A percentile compares a stretch with the other conserved stretches of the same genome.
Conservation (phyloP, 64 coral and sea anemone genomes). For the Catalaphyllia jardinei region DNA sequence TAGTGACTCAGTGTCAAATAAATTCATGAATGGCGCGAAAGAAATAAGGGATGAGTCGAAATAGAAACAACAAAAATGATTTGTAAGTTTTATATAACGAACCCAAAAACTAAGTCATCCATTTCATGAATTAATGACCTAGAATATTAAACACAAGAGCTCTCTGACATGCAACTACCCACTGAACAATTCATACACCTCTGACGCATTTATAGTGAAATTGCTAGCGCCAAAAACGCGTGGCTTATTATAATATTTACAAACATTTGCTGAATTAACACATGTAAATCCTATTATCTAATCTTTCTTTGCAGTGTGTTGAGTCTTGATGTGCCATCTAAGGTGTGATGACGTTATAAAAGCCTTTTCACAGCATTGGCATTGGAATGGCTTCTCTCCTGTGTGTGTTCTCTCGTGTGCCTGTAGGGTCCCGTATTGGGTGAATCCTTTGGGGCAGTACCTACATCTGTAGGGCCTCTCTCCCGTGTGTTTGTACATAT, state of each 20-base stretch:
- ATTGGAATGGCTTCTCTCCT: slow-evolving; percentile 90
- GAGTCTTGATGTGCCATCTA: slow-evolving; percentile 95
- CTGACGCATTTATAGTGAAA: no score
- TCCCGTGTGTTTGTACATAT: slow-evolving; percentile 96
- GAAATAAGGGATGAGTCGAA: no score
- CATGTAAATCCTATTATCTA: background rate
- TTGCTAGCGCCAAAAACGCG: background rate
- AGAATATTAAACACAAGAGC: no score
- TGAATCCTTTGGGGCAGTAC: slow-evolving; percentile 93
- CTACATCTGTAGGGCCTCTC: slow-evolving; percentile 87
- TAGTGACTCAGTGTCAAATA: no score
- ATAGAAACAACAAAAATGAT: no score
- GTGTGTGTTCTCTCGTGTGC: slow-evolving; percentile 93
- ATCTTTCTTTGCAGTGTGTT: slow-evolving; percentile 58
- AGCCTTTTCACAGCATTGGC: slow-evolving; percentile 79
- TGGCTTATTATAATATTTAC: background rate
- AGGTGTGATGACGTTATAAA: slow-evolving; percentile 98
- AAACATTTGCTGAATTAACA: background rate
- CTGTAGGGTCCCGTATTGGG: slow-evolving; percentile 86
- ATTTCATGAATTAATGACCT: no score
- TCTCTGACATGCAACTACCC: no score
- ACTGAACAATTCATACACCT: no score
- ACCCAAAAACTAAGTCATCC: no score
- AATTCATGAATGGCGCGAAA: no score
- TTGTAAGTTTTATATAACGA: no score